Evolutionary conservation across 2,888 invertebrate genomes (phyloP).

Genomic region (Cinara cedri): DNA sequence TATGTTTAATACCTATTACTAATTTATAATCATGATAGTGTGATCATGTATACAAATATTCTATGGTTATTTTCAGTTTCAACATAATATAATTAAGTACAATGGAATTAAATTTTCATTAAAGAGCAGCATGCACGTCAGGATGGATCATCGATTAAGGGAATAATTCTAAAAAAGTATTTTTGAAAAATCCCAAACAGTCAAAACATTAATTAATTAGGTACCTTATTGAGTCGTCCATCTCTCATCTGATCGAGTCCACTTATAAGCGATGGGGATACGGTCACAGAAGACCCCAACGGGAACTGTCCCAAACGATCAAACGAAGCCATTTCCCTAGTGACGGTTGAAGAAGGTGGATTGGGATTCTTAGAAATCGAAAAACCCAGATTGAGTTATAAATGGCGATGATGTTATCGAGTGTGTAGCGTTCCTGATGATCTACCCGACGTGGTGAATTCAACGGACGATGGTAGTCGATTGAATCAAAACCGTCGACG

Average conservation of each 20-base stretch:
- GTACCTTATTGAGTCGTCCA: constrained; percentile 75
- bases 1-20: too few relatives aligned
- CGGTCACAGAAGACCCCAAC: constrained; percentile 65
- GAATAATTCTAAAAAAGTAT: too few relatives aligned
- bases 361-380: constrained; percentile 27
- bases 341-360: neutral
- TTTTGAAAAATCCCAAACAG: neutral
- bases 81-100: too few relatives aligned
- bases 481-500: neutral
- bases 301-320: constrained; percentile 67
- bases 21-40: too few relatives aligned
- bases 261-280: constrained; percentile 61
- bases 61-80: too few relatives aligned
- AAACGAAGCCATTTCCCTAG: constrained; percentile 30
- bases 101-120: too few relatives aligned
- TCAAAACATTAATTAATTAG: neutral
- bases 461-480: constrained; percentile 24
- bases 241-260: constrained; percentile 74
- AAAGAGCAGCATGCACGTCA: too few relatives aligned
- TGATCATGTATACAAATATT: too few relatives aligned
- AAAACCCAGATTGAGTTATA: constrained; percentile 32
- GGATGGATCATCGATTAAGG: too few relatives aligned
- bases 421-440: neutral
- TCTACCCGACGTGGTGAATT: neutral
- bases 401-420: neutral